Evolutionary conservation across 2,113 vertebrate genomes (phyloP), one percentile per base, ranked within the genome.

Genomic region (Archilochus colubris): DNA sequence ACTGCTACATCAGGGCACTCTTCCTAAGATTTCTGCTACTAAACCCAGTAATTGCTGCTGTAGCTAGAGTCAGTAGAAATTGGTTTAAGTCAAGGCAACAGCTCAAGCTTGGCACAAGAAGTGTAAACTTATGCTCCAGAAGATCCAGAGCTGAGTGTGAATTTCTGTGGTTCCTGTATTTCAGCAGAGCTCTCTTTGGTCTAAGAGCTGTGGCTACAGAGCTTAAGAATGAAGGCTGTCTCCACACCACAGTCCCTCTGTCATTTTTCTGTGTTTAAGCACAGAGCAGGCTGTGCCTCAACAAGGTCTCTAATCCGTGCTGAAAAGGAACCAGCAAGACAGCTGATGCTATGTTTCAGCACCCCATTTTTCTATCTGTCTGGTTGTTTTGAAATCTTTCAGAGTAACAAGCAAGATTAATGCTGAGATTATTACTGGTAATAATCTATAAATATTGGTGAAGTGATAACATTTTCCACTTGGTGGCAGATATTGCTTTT

Each of bases 401-500:
- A 54, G 31, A 66, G 15, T 51, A 91, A 91, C 27, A 66, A 87
- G 20, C 22, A 80, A 82, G 58, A 88, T 72, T 85, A 87, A 89
- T 93, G n/a, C 4, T 63, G 31, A 82, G 44, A 95, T 87, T 64
- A 94, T 88, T 93, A 86, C 69, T 40, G 22, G 22, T 78, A 95
- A 88, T 88, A 78, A 86, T 92, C 36, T 88, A 86, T 92, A 91
- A 94, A 91, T 83, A 95, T 73, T 89, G 78, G 77, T 97, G 95
- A 97, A 96, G 93, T 96, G 94, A 96, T 96, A 94, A 89, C 53
- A 84, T 86, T 96, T 97, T 96, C 97, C 96, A 97, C 96, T 95
- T 97, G 93, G 94, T 96, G 96, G 96, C 96, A 97, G 96, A 96
- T 97, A 97, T 1, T 87, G 86, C 95, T 96, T 96, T 94, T 88